Base-by-base conservation (phyloP, 1,140 invertebrate genomes). In the Lasioglossum baleicum region DNA sequence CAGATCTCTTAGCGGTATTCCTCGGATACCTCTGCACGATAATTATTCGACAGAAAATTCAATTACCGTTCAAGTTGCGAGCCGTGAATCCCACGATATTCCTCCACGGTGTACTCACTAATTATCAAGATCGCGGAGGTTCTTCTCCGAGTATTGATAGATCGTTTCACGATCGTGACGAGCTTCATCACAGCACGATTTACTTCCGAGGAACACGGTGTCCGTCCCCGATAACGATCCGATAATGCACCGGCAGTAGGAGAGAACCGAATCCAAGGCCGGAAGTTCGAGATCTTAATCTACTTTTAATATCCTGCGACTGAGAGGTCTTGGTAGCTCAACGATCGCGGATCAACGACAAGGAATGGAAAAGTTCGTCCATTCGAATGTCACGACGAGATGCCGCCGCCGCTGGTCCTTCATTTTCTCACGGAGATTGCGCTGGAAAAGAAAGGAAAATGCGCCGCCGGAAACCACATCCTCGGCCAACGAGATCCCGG, bases 241-340 rank as follows among this genome's bases (percentile, higher is more conserved):
- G 53, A 7, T 67, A 81, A 76, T 75, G 51, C 77, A 22, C 17
- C 42, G 15, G 20, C 68, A 53, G 51, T 61, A 58, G 83, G 71
- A 20, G 63, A 44, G 77, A 65, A 76, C 72, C 74, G 74, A 82
- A 82, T 65, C 60, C 56, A 56, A 51, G 70, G 48, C 64, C 71
- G 75, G 83, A 85, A 81, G 80, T 77, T 75, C 5, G 42, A 75
- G 84, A 87, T 87, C 85, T 86, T 87, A 87, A 87, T 87, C 85
- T 87, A 78, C 71, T 85, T 87, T 87, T 87, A 87, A 87, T 87
- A 87, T 87, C 85, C 85, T 87, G 85, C 78, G 77, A 60, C 84
- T 83, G 84, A 83, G 84, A 86, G 84, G 70, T 83, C 70, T 22
- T 31, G 40, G 63, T 22, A 44, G 72, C 22, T 26, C 61, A 20